A percentile compares a stretch with the other conserved stretches of the same genome.
Conservation (phyloP, 1,140 invertebrate species). For the Arion vulgaris region DNA sequence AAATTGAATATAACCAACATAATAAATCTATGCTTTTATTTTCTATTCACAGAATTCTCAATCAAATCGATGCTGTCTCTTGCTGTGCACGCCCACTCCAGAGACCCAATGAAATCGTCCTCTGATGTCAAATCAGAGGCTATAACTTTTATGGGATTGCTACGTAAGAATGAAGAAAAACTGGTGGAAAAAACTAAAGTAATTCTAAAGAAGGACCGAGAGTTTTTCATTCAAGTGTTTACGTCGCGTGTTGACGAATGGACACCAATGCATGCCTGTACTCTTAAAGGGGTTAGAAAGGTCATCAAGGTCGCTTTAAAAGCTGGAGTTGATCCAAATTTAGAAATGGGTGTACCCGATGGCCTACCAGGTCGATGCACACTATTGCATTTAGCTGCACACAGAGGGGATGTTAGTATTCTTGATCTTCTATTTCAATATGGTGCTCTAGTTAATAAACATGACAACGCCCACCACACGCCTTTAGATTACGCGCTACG, state of each 20-base stretch:
- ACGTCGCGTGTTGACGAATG: conserved; percentile 59
- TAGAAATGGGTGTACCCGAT: conserved; percentile 61
- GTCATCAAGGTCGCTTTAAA: conserved; percentile 61
- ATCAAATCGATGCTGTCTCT: background rate
- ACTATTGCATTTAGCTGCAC: conserved; percentile 62
- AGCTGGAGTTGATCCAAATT: conserved; percentile 56
- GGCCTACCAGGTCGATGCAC: conserved; percentile 60
- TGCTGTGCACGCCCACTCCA: background rate
- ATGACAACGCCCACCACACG: conserved; percentile 50
- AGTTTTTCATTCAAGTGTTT: conserved; percentile 56
- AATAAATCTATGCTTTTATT: background rate
- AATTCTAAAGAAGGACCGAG: conserved; percentile 55
- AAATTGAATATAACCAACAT: too few species aligned
- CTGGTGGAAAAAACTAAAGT: conserved; percentile 54
- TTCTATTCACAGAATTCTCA: background rate
- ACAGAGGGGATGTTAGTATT: conserved; percentile 66
- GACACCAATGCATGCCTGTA: conserved; percentile 66
- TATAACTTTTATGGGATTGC: conserved; percentile 53
- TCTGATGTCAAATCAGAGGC: conserved; percentile 47
- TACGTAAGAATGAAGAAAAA: conserved; percentile 60
- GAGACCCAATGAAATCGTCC: conserved; percentile 2
- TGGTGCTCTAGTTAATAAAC: conserved; percentile 49
- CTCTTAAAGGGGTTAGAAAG: conserved; percentile 59
- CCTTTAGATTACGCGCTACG: conserved; percentile 59
- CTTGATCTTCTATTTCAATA: conserved; percentile 57